phyloP scores from a whole-genome alignment of 2,797 vertebrate species.

The Brachyalestes nurse region DNA sequence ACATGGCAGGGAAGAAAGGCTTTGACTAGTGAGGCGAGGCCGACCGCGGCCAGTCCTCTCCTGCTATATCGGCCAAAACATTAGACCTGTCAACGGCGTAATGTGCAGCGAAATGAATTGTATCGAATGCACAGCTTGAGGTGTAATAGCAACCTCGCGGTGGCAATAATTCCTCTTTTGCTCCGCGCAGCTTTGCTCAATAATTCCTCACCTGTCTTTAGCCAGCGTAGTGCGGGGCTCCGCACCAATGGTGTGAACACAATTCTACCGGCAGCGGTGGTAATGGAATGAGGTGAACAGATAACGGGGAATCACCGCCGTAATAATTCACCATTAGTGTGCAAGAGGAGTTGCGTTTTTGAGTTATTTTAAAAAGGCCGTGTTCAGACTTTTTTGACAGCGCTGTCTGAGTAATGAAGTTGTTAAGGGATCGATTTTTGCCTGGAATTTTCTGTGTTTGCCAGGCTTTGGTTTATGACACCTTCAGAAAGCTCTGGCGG shows the following conservation, averaged over 20 bases:
- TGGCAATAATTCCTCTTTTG: slow-evolving; percentile 9
- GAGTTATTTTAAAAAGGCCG: slow-evolving; percentile 55
- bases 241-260: slow-evolving; percentile 7
- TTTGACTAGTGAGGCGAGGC: not conserved
- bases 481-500: not conserved
- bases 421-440: slow-evolving; percentile 60
- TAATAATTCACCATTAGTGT: slow-evolving; percentile 10
- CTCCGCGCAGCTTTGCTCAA: slow-evolving; percentile 4
- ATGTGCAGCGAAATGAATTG: slow-evolving; percentile 13
- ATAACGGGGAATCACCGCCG: not conserved
- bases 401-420: slow-evolving; percentile 61
- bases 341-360: slow-evolving; percentile 22
- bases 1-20: slow-evolving; percentile 23
- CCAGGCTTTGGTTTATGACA: slow-evolving; percentile 24
- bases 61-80: slow-evolving; percentile 2
- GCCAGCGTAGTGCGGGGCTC: not conserved
- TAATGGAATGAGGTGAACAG: not conserved
- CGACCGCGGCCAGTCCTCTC: not conserved
- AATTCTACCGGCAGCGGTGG: not conserved
- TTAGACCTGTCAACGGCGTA: slow-evolving; percentile 24
- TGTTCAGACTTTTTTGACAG: slow-evolving; percentile 56
- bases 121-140: not conserved
- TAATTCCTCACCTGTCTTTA: slow-evolving; percentile 6
- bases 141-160: not conserved
- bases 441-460: slow-evolving; percentile 42